Evolutionary conservation across 2,888 invertebrate species (phyloP).

Genomic region (Mythimna ferrago): DNA sequence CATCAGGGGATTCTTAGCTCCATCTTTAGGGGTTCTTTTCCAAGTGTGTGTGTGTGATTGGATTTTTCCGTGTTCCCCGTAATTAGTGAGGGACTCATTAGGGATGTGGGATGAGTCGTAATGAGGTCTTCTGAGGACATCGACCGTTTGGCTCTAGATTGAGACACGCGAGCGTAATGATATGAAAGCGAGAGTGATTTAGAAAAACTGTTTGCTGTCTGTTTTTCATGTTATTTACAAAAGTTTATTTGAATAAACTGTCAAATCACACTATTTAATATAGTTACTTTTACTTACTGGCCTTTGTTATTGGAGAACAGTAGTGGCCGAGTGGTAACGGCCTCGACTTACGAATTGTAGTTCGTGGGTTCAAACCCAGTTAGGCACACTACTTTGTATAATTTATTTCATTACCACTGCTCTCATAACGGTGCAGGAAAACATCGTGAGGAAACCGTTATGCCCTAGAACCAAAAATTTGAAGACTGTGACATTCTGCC

Average conservation of each 20-base stretch:
- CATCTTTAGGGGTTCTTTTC: constrained; percentile 55
- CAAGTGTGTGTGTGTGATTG: constrained; percentile 80
- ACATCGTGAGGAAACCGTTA: too few relatives aligned
- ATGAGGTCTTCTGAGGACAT: constrained; percentile 74
- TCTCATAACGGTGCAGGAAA: too few relatives aligned
- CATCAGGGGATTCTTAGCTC: constrained; percentile 77
- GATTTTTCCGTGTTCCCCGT: constrained; percentile 88
- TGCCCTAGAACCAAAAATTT: too few relatives aligned
- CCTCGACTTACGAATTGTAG: too few relatives aligned
- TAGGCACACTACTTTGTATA: too few relatives aligned
- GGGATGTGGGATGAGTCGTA: constrained; percentile 78
- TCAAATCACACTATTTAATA: too few relatives aligned
- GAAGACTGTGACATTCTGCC: too few relatives aligned
- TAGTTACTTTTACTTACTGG: too few relatives aligned
- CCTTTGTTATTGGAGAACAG: fast-evolving
- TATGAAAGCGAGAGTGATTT: constrained; percentile 44
- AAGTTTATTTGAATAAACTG: neutral
- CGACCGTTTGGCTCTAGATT: constrained; percentile 44
- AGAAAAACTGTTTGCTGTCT: constrained; percentile 40
- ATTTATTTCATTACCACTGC: too few relatives aligned
- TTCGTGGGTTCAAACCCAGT: too few relatives aligned
- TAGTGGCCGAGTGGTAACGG: too few relatives aligned
- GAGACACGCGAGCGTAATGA: constrained; percentile 59
- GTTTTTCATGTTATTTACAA: neutral
- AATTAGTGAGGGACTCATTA: constrained; percentile 85